Conservation (phyloP, 2,113 vertebrate species). For the Neotoma lepida region DNA sequence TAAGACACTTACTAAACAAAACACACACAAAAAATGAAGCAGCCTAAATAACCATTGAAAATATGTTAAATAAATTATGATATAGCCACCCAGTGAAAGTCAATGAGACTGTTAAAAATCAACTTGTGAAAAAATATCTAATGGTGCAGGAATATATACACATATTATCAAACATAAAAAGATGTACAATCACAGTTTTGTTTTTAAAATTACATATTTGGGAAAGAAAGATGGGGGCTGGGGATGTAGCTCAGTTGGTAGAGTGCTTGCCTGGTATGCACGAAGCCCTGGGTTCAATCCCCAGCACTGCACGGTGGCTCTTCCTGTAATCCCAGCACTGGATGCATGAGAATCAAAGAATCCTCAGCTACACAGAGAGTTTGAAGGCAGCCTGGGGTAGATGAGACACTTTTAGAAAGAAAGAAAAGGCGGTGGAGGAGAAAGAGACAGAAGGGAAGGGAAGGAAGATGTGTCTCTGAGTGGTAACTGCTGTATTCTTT, state of each 20-base stretch:
- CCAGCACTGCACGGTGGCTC: not conserved
- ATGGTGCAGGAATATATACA: not conserved
- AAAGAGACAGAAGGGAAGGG: not conserved
- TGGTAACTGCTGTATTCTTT: not conserved
- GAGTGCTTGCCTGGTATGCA: not conserved
- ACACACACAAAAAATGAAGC: not conserved
- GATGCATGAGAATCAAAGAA: not conserved
- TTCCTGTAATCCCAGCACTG: not conserved
- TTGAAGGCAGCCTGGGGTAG: not conserved
- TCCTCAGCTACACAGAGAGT: not conserved
- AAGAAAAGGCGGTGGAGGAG: too few species aligned
- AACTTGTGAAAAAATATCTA: not conserved
- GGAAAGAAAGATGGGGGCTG: not conserved
- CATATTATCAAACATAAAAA: not conserved
- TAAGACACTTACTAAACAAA: not conserved
- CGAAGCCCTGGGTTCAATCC: not conserved
- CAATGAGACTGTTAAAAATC: not conserved
- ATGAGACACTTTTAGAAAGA: not conserved
- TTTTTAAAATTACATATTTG: not conserved
- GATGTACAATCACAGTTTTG: not conserved
- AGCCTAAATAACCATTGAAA: not conserved
- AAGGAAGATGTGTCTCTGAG: not conserved
- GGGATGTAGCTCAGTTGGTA: not conserved
- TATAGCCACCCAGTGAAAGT: not conserved
- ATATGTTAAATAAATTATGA: not conserved